Evolutionary conservation across 2,113 vertebrate genomes (phyloP), one percentile per base, ranked within the genome.

Genomic region (crab-eating macaque (Macaca fascicularis)): DNA sequence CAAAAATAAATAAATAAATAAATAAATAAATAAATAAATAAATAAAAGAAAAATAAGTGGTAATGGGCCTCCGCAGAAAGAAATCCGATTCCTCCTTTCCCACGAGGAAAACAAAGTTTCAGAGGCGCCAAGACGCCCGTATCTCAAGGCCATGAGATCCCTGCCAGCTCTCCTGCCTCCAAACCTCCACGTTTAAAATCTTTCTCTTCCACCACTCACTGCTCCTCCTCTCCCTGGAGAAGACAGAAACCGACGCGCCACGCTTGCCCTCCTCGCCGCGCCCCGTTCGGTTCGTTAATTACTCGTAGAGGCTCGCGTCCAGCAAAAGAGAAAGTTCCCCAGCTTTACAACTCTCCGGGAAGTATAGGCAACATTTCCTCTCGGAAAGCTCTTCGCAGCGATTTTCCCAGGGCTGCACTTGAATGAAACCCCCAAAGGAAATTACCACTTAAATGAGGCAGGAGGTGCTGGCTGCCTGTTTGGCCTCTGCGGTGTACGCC

Each of bases 401-500:
- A 70, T 93, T 95, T 96, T 97, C 95, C 93, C 92, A 93, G 89
- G 80, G 76, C 93, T 89, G 96, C 87, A 94, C 97, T 96, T 95
- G 80, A 97, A 79, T 97, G 98, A 98, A 98, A 97, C 81, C 59
- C 98, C 89, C 67, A 93, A 96, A 96, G 96, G 95, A 94, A 98
- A 98, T 97, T 89, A 96, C 95, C 78, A 96, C 97, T 98, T 98
- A 98, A 97, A 98, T 96, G 59, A 97, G 95, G 87, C 55, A 70
- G 97, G 76, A 93, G 81, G 43, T 95, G 94, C 96, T 1, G 90
- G 84, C 70, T 35, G 90, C 91, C 92, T 75, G 70, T 94, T 96
- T 92, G 87, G 57, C 93, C 70, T 64, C 40, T 30, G 92, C 64
- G 35, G 64, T 50, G 40, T 17, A 17, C 1, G 25, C 64, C 35